These are phyloP conservation scores for Stratiolaelaps scimitus DNA, from an alignment of 1,140 invertebrate species.

Conservation along the genomic window DNA sequence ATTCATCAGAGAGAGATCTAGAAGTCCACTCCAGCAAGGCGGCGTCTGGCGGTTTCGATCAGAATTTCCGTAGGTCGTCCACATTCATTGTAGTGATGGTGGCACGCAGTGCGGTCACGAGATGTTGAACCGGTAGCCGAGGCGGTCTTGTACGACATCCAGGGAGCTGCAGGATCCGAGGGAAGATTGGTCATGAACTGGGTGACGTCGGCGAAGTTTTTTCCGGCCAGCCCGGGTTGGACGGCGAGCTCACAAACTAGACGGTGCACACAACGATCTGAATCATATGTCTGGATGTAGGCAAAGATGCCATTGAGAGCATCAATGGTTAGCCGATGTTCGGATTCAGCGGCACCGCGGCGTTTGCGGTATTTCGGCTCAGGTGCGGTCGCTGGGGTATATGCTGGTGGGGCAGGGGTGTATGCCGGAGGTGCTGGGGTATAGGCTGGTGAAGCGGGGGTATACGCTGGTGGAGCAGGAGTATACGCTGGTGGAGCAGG, in stretches of 20 bases:
- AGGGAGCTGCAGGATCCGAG: background rate
- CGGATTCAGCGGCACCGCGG: background rate
- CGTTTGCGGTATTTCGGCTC: constrained; percentile 21
- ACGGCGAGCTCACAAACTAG: background rate
- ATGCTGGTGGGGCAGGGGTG: background rate
- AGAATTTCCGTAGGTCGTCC: background rate
- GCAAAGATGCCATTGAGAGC: background rate
- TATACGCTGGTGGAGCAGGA: background rate
- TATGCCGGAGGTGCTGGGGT: constrained; percentile 6
- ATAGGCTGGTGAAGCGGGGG: background rate
- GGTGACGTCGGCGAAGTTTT: background rate
- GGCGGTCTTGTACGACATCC: constrained; percentile 9
- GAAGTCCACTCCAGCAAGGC: too few relatives aligned
- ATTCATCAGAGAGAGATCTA: too few relatives aligned
- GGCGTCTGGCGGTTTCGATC: constrained; percentile 9
- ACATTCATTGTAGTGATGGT: background rate
- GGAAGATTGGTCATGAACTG: background rate
- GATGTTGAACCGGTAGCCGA: background rate
- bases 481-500: too few relatives aligned
- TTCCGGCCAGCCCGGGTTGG: background rate
- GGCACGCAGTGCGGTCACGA: background rate
- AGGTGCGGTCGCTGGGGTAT: background rate
- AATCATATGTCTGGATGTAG: background rate
- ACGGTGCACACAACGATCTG: background rate
- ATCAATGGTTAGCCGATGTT: background rate